Base-by-base conservation (phyloP, 1,140 invertebrate species). In the Colletes gigas region DNA sequence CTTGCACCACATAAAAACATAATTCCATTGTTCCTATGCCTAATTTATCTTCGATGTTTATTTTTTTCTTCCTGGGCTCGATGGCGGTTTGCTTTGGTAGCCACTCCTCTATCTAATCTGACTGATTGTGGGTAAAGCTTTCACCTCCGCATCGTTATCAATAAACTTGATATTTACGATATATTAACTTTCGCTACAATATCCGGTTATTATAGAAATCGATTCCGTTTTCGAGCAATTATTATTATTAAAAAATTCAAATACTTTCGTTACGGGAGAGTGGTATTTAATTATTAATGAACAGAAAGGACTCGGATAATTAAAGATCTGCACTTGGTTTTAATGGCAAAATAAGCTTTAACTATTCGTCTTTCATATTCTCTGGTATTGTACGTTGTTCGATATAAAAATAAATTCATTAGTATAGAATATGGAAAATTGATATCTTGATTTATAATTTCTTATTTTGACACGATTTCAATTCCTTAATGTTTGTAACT, bases 21-120 rank as follows among this genome's bases (percentile, higher is more conserved):
- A 47, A 14, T 41, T 21, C 69, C 70, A 79, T 79, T 79, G 68
- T 79, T 79, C 69, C 54, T 66, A 15, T 39, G 69, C 52, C 52
- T 69, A 79, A 79, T 79, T 79, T 73, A 79, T 15, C 15, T 9
- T 17, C 19, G 54, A 15, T n/a, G 57, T 60, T 7, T 39, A 19
- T 54, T 65, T 65, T 50, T 44, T 39, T 21, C 50, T 15, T 9
- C 9, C 19, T 15, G 17, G 15, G 4, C 47, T 65, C 17, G 65
- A 73, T 55, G 21, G 54, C 14, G 15, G 15, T 21, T 65, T 63
- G 62, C 77, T 55, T 59, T 5, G 12, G 7, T 47, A 47, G 12
- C 39, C 70, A 50, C 60, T 73, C 60, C 77, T n/a, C 39, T 8
- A 8, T 10, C n/a, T 12, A 30, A 12, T 8, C 17, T 47, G 12